Evolutionary conservation across 2,797 vertebrate genomes (phyloP), one percentile per base, ranked within the genome.

Genomic region (Sebastiscus albofasciatus): DNA sequence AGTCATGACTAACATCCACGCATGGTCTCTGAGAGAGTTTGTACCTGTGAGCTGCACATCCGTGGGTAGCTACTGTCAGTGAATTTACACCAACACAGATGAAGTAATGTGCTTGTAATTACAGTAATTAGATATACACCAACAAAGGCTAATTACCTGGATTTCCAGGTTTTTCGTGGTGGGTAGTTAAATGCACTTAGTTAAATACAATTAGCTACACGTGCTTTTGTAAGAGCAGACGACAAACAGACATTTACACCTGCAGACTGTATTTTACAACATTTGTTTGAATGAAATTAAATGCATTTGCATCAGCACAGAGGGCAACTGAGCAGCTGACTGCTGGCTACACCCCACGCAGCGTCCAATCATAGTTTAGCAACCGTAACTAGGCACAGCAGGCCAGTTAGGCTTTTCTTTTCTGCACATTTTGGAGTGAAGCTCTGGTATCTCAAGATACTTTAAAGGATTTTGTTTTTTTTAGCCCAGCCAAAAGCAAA

Each of bases 141-240:
- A 61, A 36, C 59, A 34, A 62, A 77, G 20, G 22, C 20, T 31
- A 67, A 79, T 80, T 54, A 72, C 31, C 54, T 74, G 56, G 49
- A 68, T 81, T 77, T 61, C 34, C 52, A 67, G 31, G 8, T 52
- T 52, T 6, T 58, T 26, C 33, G 24, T 27, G n/a, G 49, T 9
- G 49, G 8, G 61, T 18, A 61, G 67, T 55, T 76, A 64, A 80
- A 62, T 29, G 62, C 49, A 52, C 58, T 52, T 52, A n/a, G 49
- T 52, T 52, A 26, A 52, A 72, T 24, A 46, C 26, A 68, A 74
- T 66, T 39, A 74, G 26, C 49, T 66, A 26, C 33, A 60, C 46
- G 16, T 56, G 34, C 27, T 67, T 75, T 36, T 65, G 22, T 22
- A 26, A 54, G 8, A 66, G n/a, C 22, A 55, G 62, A 66, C 20